Base-by-base conservation (phyloP, 2,888 invertebrate genomes). In the Nasonovia ribisnigri region DNA sequence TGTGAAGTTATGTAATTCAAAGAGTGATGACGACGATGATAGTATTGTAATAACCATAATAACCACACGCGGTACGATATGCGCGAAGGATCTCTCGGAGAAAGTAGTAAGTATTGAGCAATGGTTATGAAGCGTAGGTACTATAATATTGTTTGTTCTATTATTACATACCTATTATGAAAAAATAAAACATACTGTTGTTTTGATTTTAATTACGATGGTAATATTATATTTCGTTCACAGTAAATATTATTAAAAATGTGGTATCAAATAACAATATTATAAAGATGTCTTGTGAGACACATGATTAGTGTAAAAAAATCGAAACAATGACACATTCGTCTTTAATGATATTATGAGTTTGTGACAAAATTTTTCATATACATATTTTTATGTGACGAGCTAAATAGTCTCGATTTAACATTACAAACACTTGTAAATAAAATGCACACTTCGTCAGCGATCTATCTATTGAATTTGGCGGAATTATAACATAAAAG, bases 1-100 rank as follows among this genome's bases (percentile, higher is more conserved):
- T 84, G 46, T 86, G 43, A 60, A 20, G 57, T 91, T 86, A 91
- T 91, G 91, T 86, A 91, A 91, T 91, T n/a, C 43, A 5, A 16
- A 24, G 1, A n/a, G 13, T 20, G 43, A 67, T 46, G 67, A 67
- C n/a, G 46, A 48, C 5, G 24, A 57, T 46, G 24, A 84, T 84
- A 84, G 84, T 91, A 91, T 42, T 29, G 84, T 57, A 46, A 86
- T 60, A 89, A 46, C 1, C 29, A 89, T 89, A 60, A 43, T 29
- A 42, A 43, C 42, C 84, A 57, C 43, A 84, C 48, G 16, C 43
- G 84, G 84, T 86, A 86, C 43, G 91, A 86, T 84, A 48, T n/a
- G 43, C 51, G 29, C 54, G 84, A 42, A 84, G 20, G 91, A 91
- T 43, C 84, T 43, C 29, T 43, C 29, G 84, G 91, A 91, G 91